Conservation (phyloP, 92 coral and sea anemone species). For the Palythoa heliodiscus region DNA sequence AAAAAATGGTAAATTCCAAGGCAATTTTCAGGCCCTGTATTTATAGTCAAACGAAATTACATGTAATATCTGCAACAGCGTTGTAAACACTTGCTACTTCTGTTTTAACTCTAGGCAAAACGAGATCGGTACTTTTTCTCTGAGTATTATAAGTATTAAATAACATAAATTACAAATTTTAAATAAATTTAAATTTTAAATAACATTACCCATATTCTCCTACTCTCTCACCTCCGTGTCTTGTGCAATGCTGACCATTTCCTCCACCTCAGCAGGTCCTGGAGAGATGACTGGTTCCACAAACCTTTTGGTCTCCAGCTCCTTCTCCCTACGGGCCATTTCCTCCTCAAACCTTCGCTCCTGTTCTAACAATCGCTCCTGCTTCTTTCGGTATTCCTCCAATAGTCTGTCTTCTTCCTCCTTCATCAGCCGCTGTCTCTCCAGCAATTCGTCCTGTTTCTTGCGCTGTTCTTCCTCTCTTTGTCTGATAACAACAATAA, state of each 20-base stretch:
- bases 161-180: too few relatives aligned
- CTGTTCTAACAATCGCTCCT: conserved; percentile 89
- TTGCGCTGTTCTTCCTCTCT: conserved; percentile 51
- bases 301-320: conserved; percentile 72
- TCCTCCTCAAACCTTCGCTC: conserved; percentile 90
- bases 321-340: conserved; percentile 83
- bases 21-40: too few relatives aligned
- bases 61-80: too few relatives aligned
- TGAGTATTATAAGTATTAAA: background rate
- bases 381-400: conserved; percentile 90
- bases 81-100: too few relatives aligned
- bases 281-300: conserved; percentile 12
- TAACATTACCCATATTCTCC: background rate
- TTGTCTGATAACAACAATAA: background rate
- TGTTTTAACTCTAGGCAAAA: too few relatives aligned
- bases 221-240: conserved; percentile 49
- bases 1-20: too few relatives aligned
- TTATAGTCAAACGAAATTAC: too few relatives aligned
- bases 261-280: conserved; percentile 57
- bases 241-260: conserved; percentile 46
- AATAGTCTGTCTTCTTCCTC: conserved; percentile 89
- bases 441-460: conserved; percentile 54
- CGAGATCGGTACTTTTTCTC: too few relatives aligned
- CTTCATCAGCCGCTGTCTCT: conserved; percentile 68
- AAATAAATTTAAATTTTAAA: background rate